A percentile compares a stretch with the other conserved stretches of the same genome.
Evolutionary conservation across 2,113 vertebrate species (phyloP).

Genomic region (Mobula birostris): DNA sequence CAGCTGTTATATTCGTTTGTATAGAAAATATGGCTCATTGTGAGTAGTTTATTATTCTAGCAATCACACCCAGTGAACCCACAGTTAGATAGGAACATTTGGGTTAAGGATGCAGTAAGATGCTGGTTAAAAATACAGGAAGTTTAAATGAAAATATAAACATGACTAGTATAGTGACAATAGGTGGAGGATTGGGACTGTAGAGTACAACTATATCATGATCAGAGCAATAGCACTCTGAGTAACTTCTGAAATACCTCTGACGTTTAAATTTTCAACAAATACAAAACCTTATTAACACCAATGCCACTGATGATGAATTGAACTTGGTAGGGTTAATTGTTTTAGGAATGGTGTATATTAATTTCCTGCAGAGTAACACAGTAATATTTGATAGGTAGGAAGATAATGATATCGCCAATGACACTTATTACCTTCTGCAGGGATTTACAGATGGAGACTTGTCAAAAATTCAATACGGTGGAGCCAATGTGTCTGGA

Average conservation of each 20-base stretch:
- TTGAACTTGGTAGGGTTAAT: not conserved
- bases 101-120: not conserved
- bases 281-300: not conserved
- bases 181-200: not conserved
- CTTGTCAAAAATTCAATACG: constrained; percentile 95
- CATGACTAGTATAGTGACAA: not conserved
- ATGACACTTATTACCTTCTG: constrained; percentile 12
- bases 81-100: too few species aligned
- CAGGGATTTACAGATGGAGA: constrained; percentile 96
- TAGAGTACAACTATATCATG: not conserved
- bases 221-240: not conserved
- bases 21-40: too few species aligned
- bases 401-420: not conserved
- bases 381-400: not conserved
- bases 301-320: not conserved
- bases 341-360: not conserved
- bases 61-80: not conserved
- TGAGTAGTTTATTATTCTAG: not conserved
- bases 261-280: not conserved
- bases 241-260: not conserved
- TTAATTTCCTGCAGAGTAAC: not conserved
- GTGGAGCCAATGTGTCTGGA: constrained; percentile 94
- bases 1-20: not conserved
- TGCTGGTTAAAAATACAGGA: too few species aligned
- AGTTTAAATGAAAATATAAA: not conserved